phyloP scores from a whole-genome alignment of 53 echinoderm and acorn worm species.

The Echinometra lucunter region DNA sequence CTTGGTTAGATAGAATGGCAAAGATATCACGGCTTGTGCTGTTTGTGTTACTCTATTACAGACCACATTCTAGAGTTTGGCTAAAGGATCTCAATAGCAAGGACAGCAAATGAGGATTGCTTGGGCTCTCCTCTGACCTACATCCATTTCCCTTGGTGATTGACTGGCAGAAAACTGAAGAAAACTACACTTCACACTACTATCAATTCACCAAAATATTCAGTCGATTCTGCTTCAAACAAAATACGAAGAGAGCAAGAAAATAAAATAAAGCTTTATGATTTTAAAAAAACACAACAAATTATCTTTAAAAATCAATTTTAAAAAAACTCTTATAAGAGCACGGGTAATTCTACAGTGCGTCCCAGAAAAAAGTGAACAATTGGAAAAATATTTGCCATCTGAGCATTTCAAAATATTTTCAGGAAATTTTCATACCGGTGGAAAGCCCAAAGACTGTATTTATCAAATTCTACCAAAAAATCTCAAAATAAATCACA shows the following conservation, averaged over 20 bases:
- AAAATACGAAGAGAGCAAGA: neutral
- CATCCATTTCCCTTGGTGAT: neutral
- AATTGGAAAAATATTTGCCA: no score
- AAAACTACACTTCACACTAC: neutral
- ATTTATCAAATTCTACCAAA: no score
- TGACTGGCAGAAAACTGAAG: neutral
- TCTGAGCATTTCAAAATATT: no score
- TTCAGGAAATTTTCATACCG: no score
- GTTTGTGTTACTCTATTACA: neutral
- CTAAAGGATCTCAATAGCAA: neutral
- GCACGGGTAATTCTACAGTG: no score
- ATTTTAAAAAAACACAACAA: neutral
- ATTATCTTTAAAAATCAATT: no score
- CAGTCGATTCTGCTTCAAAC: neutral
- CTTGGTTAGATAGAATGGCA: constrained; percentile 1
- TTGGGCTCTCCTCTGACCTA: constrained; percentile 13
- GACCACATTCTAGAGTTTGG: constrained; percentile 3
- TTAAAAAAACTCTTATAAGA: no score
- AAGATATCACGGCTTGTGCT: neutral
- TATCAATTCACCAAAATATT: neutral
- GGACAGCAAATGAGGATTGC: neutral
- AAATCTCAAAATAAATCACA: no score
- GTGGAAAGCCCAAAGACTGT: no score
- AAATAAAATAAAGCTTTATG: neutral
- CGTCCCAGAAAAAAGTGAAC: no score